Conservation (phyloP, 1,140 invertebrate genomes). For the Venustaconcha ellipsiformis region DNA sequence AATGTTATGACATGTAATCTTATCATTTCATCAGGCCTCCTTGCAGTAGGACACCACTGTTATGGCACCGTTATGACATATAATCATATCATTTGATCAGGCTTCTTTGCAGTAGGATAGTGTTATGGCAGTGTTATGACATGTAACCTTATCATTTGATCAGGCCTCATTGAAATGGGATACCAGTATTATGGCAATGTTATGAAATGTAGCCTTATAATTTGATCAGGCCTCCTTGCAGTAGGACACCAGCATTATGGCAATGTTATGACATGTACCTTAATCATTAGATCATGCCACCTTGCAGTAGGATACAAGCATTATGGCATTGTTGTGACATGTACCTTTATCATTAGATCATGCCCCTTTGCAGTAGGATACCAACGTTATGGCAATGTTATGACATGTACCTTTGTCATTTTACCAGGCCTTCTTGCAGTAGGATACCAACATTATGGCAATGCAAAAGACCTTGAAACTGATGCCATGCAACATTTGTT, state of each 20-base stretch:
- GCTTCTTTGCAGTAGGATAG: slow-evolving; percentile 66
- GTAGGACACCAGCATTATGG: too few relatives aligned
- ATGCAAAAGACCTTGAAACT: slow-evolving; percentile 55
- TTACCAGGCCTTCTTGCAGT: slow-evolving; percentile 63
- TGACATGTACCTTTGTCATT: too few relatives aligned
- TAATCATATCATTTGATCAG: slow-evolving; percentile 31
- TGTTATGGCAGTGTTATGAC: slow-evolving; percentile 58
- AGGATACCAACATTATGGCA: slow-evolving; percentile 67
- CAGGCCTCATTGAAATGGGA: slow-evolving; percentile 66
- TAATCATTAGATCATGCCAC: slow-evolving; percentile 48
- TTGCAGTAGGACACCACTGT: slow-evolving; percentile 31
- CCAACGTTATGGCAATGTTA: slow-evolving; percentile 60
- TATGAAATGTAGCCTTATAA: too few relatives aligned
- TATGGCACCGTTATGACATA: slow-evolving; percentile 49
- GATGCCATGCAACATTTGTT: slow-evolving; percentile 68
- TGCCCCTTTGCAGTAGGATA: slow-evolving; percentile 38
- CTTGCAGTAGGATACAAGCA: slow-evolving; percentile 64
- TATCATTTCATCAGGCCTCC: slow-evolving; percentile 48
- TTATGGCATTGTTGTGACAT: slow-evolving; percentile 55
- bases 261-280: too few relatives aligned
- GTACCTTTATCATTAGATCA: slow-evolving; percentile 20
- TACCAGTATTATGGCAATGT: slow-evolving; percentile 66
- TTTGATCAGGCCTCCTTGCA: too few relatives aligned
- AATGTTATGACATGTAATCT: slow-evolving; percentile 5
- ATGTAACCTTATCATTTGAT: too few relatives aligned